Percentiles rank a stretch among this genome's conserved stretches.
Evolutionary conservation across 2,888 invertebrate species (phyloP).

Genomic region (Creontiades dilutus): DNA sequence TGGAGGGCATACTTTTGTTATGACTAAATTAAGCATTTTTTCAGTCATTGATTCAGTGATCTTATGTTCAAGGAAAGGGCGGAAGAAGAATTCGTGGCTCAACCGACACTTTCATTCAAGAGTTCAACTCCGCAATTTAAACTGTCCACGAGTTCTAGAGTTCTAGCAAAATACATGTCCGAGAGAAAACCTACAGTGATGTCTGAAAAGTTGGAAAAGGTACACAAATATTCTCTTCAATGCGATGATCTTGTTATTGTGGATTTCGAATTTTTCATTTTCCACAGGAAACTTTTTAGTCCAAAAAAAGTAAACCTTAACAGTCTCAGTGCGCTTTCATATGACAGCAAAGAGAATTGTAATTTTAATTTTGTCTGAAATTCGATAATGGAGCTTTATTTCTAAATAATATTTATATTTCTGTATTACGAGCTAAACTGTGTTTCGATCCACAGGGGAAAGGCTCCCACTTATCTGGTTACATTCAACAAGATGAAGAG

Average conservation of each 20-base stretch:
- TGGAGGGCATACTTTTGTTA: too few species aligned
- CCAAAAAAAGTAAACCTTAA: too few species aligned
- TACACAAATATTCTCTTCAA: neutral
- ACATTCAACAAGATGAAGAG: conserved; percentile 17
- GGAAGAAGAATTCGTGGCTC: neutral
- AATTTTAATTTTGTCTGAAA: too few species aligned
- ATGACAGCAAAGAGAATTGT: too few species aligned
- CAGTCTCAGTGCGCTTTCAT: too few species aligned
- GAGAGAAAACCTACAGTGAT: neutral
- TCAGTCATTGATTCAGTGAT: neutral
- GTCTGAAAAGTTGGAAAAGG: neutral
- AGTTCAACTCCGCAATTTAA: neutral
- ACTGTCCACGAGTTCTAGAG: neutral
- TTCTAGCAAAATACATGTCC: neutral
- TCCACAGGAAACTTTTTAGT: too few species aligned
- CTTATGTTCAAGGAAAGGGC: conserved; percentile 17
- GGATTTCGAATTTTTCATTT: too few species aligned
- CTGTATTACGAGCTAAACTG: too few species aligned
- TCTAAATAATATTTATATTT: too few species aligned
- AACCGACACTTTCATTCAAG: neutral
- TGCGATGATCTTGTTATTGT: neutral
- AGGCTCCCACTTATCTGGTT: conserved; percentile 13
- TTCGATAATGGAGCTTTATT: too few species aligned
- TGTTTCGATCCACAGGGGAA: neutral
- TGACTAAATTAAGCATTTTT: too few species aligned